These are phyloP conservation scores for Lepidonotus clava DNA, from an alignment of 2,888 invertebrate species.

Conservation along the genomic window DNA sequence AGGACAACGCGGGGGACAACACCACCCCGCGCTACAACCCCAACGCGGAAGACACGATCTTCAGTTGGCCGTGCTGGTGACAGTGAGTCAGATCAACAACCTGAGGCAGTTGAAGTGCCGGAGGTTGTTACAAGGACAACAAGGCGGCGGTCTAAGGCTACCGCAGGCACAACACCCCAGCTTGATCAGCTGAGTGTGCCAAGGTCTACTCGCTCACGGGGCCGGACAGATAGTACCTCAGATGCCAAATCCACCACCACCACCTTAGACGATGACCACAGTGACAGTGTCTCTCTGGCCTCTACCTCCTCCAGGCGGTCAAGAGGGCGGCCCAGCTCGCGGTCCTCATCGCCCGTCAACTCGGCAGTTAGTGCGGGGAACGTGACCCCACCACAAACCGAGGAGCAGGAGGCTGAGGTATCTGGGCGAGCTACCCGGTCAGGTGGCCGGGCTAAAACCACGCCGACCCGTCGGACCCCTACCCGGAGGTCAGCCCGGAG, in stretches of 20 bases:
- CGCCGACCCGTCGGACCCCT: not conserved
- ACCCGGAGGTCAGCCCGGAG: not conserved
- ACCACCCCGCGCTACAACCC: not conserved
- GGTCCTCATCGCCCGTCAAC: not conserved
- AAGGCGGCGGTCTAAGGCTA: not conserved
- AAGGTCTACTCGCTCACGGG: not conserved
- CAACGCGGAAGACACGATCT: not conserved
- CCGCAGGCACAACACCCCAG: not conserved
- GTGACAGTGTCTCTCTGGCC: not conserved
- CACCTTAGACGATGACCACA: slow-evolving; percentile 10
- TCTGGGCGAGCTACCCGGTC: not conserved
- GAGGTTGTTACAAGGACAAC: not conserved
- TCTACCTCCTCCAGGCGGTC: slow-evolving; percentile 27
- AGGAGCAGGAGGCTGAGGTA: not conserved
- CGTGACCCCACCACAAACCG: not conserved
- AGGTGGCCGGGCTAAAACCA: not conserved
- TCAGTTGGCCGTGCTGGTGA: not conserved
- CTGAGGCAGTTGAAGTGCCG: slow-evolving; percentile 32
- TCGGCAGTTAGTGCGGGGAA: not conserved
- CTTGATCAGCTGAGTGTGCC: not conserved
- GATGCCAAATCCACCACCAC: slow-evolving; percentile 12
- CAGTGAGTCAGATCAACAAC: not conserved
- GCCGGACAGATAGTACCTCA: not conserved
- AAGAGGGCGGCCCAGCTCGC: slow-evolving; percentile 4
- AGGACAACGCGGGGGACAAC: not conserved